Base-by-base conservation (phyloP, 2,797 vertebrate genomes). In the Peromyscus attwateri region DNA sequence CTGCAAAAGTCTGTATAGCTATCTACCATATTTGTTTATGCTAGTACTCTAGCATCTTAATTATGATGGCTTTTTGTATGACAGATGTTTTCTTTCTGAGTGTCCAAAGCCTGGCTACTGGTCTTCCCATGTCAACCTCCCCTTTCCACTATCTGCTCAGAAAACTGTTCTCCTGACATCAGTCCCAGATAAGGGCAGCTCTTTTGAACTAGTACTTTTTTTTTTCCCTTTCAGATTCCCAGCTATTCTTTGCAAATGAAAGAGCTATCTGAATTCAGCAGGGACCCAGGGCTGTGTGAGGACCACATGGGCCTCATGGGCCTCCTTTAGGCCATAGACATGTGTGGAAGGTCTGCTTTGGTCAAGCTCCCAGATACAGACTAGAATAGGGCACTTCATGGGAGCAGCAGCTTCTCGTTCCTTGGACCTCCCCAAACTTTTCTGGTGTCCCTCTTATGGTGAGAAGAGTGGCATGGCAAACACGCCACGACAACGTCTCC, bases 71-170 rank as follows among this genome's bases (percentile, higher is more conserved):
- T 81, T 57, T 75, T 70, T 34, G 16, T 34, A 21, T 27, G n/a
- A 92, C 57, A 88, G n/a, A n/a, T 57, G 57, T 81, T 79, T 96
- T 98, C 98, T 98, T 97, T 75, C 97, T 98, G 96, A 98, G 98
- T 83, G 95, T 76, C 91, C 80, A 34, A 97, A 96, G 80, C 66
- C 87, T 40, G 85, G 49, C 71, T 40, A 9, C 85, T 55, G 64
- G 60, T 1, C 76, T 95, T 89, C 71, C 84, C n/a, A 37, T 71
- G 94, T 95, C 71, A 94, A 90, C 49, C 83, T 95, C 79, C 92
- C 68, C 82, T 89, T 25, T 77, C 82, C 52, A 46, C n/a, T 89
- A 55, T 98, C 91, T 75, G 17, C 40, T 93, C 29, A 40, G 55
- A 76, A 40, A 70, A 40, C 43, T 43, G n/a, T 37, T 91, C 71